Evolutionary conservation across 2,113 vertebrate genomes (phyloP).

Genomic region (Rhadina sibilatrix): DNA sequence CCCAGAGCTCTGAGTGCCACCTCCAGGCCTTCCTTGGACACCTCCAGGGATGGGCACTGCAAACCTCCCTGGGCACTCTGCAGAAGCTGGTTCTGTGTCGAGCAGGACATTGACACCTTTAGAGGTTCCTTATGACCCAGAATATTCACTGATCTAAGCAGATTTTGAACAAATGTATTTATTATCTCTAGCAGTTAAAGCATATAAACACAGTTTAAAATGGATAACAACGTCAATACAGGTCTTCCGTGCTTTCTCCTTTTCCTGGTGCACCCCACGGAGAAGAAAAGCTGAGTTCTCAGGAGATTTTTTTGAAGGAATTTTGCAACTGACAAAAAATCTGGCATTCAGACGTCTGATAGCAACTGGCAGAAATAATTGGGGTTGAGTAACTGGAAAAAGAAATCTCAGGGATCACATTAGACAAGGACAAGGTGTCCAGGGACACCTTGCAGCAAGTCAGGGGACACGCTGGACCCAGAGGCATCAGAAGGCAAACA

Average conservation of each 20-base stretch:
- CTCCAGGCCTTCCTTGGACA: rapidly evolving
- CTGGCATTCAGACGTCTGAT: not conserved
- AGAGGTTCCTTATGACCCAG: not conserved
- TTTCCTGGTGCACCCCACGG: not conserved
- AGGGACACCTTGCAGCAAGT: not conserved
- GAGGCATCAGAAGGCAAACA: not conserved
- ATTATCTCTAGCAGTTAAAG: not conserved
- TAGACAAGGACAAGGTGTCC: not conserved
- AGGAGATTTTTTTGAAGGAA: not conserved
- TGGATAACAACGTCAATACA: not conserved
- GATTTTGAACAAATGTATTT: not conserved
- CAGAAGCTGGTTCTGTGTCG: not conserved
- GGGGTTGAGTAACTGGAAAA: not conserved
- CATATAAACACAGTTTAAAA: not conserved
- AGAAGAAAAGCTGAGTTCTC: not conserved
- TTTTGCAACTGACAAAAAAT: not conserved
- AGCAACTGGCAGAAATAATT: not conserved
- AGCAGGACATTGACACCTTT: not conserved
- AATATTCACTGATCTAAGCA: not conserved
- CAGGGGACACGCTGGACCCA: not conserved
- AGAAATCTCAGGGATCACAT: not conserved
- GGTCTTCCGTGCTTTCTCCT: not conserved
- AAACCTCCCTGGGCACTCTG: not conserved
- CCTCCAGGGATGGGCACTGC: not conserved
- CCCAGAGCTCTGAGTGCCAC: not conserved